Conservation (phyloP, 2,888 invertebrate species). For the Nebria salina region DNA sequence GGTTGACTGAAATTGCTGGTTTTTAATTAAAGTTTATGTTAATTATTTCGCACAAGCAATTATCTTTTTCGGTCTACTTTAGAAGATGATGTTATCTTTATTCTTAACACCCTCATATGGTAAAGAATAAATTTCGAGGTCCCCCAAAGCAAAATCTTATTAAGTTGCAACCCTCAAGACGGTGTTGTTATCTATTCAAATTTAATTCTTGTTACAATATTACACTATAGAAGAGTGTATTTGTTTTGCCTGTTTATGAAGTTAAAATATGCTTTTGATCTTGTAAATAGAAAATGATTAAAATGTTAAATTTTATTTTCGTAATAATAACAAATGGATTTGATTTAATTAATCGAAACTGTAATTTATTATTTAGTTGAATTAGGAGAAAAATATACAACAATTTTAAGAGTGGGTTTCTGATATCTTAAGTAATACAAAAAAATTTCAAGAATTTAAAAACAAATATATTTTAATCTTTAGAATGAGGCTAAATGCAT, state of each 20-base stretch:
- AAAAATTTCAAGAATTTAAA: background rate
- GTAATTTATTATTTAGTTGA: too few species aligned
- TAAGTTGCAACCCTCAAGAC: background rate
- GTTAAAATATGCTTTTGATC: background rate
- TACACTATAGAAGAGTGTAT: background rate
- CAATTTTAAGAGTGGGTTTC: background rate
- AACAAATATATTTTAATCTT: background rate
- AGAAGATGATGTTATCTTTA: background rate
- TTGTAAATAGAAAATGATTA: too few species aligned
- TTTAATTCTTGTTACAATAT: background rate
- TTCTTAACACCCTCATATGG: background rate
- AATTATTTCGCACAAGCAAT: slow-evolving; percentile 1
- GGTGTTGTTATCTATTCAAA: background rate
- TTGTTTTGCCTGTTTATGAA: background rate
- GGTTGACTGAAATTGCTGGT: background rate
- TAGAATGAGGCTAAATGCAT: background rate
- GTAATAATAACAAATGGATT: too few species aligned
- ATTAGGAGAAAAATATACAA: background rate
- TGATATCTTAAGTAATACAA: background rate
- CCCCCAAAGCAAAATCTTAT: background rate
- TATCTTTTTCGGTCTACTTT: background rate
- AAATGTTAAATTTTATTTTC: too few species aligned
- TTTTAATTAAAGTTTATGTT: background rate
- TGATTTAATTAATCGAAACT: too few species aligned
- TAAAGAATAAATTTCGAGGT: background rate